These are phyloP conservation scores for Macaria notata DNA, from an alignment of 2,888 invertebrate genomes.

Conservation along the genomic window DNA sequence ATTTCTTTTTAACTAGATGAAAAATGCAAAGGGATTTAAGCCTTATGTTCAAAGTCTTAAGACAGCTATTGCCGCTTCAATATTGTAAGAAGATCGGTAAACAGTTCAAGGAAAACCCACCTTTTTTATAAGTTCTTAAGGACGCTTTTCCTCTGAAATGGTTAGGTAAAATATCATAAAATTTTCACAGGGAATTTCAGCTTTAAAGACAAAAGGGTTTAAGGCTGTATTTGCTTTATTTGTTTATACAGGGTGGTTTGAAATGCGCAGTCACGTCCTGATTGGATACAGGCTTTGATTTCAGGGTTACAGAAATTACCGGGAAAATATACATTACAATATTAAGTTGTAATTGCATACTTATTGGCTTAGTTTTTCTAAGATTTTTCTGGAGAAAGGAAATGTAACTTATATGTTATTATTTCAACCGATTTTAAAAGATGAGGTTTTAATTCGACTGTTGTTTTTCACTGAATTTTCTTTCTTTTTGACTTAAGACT, in stretches of 20 bases:
- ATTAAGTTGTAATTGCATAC: not conserved
- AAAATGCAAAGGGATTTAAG: not conserved
- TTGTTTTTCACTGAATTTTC: no score
- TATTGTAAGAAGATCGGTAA: no score
- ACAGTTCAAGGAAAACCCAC: conserved; percentile 1
- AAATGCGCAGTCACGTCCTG: conserved; percentile 15
- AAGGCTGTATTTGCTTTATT: not conserved
- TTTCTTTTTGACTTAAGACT: no score
- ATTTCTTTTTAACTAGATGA: not conserved
- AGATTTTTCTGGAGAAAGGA: no score
- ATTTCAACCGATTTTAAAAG: no score
- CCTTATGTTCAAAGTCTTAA: not conserved
- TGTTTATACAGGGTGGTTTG: conserved; percentile 6
- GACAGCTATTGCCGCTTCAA: not conserved
- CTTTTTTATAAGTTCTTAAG: not conserved
- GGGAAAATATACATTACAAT: not conserved
- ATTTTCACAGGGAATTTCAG: no score
- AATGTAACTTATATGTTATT: no score
- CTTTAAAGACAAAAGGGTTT: no score
- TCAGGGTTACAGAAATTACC: conserved; percentile 7
- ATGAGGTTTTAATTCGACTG: no score
- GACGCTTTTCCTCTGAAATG: not conserved
- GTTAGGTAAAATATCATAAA: no score
- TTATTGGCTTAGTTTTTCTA: not conserved
- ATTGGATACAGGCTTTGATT: conserved; percentile 20